Evolutionary conservation across 2,797 vertebrate species (phyloP).

Genomic region (Pteronotus mesoamericanus): DNA sequence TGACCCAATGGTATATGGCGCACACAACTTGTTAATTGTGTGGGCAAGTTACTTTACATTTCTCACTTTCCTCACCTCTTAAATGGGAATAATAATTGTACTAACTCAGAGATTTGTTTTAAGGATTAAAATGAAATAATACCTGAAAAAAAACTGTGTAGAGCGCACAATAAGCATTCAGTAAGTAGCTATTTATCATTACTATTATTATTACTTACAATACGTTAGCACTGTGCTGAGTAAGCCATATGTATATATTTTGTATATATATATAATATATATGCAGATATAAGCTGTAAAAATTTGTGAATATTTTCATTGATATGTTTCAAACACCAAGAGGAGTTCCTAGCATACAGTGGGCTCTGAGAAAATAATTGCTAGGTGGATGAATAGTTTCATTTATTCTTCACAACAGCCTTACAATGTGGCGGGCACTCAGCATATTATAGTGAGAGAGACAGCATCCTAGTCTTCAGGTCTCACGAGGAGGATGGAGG

Average conservation of each 20-base stretch:
- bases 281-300: background rate
- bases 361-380: background rate
- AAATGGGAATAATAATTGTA: background rate
- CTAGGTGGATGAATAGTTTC: background rate
- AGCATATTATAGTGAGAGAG: background rate
- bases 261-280: no score
- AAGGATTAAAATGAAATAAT: background rate
- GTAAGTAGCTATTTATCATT: background rate
- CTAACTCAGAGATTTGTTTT: background rate
- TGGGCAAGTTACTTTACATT: background rate
- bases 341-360: background rate
- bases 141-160: background rate
- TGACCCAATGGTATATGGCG: background rate
- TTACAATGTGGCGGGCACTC: background rate
- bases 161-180: background rate
- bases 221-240: background rate
- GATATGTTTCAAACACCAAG: background rate
- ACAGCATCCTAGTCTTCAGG: background rate
- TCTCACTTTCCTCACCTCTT: background rate
- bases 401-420: background rate
- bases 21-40: background rate
- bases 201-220: background rate
- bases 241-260: background rate
- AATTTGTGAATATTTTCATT: background rate
- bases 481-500: background rate